Percentiles rank a stretch among this genome's conserved stretches.
Evolutionary conservation across 2,113 vertebrate genomes (phyloP).

Genomic region (Colossoma macropomum): DNA sequence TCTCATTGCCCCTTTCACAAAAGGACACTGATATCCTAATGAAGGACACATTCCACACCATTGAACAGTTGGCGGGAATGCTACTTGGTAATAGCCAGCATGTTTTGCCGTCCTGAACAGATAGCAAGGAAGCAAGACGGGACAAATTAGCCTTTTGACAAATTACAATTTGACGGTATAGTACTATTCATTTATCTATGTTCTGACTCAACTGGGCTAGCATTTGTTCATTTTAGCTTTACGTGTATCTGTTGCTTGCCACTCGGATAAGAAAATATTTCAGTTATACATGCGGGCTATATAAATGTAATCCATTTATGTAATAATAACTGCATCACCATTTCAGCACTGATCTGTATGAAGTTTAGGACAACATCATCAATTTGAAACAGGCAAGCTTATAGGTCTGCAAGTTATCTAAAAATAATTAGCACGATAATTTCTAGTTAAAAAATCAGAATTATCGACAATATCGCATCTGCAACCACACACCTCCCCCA

Average conservation of each 20-base stretch:
- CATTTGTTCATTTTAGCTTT: background rate
- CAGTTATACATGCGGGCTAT: background rate
- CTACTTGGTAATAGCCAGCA: slow-evolving; percentile 12
- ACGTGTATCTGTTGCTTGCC: background rate
- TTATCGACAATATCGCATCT: too few relatives aligned
- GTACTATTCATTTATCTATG: background rate
- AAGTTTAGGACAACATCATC: too few relatives aligned
- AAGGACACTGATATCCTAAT: slow-evolving; percentile 51
- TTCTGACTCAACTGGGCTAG: background rate
- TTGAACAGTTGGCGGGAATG: slow-evolving; percentile 23
- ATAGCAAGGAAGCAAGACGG: slow-evolving; percentile 8
- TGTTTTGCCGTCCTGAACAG: slow-evolving; percentile 7
- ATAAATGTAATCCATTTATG: background rate
- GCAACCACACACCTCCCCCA: too few relatives aligned
- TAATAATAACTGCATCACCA: background rate
- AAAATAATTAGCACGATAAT: too few relatives aligned
- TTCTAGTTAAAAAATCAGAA: too few relatives aligned
- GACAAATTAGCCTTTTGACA: background rate
- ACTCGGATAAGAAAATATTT: background rate
- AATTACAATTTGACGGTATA: background rate
- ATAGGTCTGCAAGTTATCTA: too few relatives aligned
- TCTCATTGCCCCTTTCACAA: slow-evolving; percentile 40
- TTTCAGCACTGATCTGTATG: too few relatives aligned
- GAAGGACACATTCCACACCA: slow-evolving; percentile 32
- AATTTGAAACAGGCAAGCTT: too few relatives aligned